Evolutionary conservation across 2,888 invertebrate genomes (phyloP), one percentile per base, ranked within the genome.

Genomic region (Tetanocera ferruginea): DNA sequence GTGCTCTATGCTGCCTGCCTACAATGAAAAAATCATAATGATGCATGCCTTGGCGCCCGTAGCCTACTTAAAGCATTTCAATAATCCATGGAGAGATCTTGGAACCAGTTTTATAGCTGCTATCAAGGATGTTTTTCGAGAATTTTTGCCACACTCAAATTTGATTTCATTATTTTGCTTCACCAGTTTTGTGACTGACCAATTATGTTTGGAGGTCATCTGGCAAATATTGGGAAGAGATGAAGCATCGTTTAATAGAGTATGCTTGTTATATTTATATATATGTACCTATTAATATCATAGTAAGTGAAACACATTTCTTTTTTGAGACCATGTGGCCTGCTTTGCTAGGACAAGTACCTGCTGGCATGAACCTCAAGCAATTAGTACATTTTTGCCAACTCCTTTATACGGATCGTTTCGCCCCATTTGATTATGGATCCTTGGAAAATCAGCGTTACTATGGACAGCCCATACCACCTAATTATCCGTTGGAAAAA

Each of bases 341-440:
- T 0, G 90, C 92, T 0, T 90, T 94, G 34, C 82, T 93, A 3
- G 91, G 91, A 0, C 93, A 94, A 76, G 81, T 91, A n/a, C 94
- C 94, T 0, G 91, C 92, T 2, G 93, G 93, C 2, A 88, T 91
- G 1, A 91, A 91, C 9, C 86, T 88, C 0, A 90, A 89, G 79
- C 92, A 93, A 81, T 62, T 92, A 0, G 77, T 88, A 0, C 93
- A 93, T 83, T 93, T 90, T 82, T 84, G 89, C 0, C 93, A 93
- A 84, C 85, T 89, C 5, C 79, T 88, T 0, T 80, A 80, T 11
- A 86, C 87, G 0, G 83, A 82, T 66, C 83, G 85, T 0, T 90
- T 90, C 82, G 87, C 91, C 74, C 90, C 90, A 83, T 93, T 87
- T 78, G 91, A 93, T 85, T 90, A 90, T 83, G 93, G 83, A 0